Evolutionary conservation across 2,113 vertebrate genomes (phyloP).

Genomic region (Crotophaga sulcirostris): DNA sequence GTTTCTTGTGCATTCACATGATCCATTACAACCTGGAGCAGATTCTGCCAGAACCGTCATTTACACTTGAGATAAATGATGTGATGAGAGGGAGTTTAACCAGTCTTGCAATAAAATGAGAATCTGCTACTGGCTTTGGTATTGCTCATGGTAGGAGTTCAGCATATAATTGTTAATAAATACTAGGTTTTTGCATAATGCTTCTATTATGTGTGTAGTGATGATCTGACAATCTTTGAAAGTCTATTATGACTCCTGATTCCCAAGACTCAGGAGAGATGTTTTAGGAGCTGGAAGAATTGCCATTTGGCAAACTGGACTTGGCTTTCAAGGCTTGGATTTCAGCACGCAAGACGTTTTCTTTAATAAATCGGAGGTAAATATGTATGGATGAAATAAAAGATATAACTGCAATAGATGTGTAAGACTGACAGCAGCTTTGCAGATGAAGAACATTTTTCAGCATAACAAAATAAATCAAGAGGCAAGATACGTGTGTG

Average conservation of each 20-base stretch:
- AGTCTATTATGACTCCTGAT: background rate
- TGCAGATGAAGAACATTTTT: background rate
- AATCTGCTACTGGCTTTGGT: background rate
- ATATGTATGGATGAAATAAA: background rate
- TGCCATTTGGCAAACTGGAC: background rate
- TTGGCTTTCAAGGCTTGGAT: background rate
- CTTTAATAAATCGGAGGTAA: background rate
- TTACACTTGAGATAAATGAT: background rate
- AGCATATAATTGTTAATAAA: background rate
- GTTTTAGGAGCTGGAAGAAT: background rate
- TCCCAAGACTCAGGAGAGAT: background rate
- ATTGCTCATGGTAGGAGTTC: background rate
- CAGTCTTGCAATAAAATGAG: background rate
- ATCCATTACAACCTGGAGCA: background rate
- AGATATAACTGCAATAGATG: background rate
- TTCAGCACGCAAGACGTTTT: background rate
- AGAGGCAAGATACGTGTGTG: background rate
- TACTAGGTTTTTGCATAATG: background rate
- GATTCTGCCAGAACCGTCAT: background rate
- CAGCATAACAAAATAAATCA: background rate
- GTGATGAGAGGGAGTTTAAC: background rate
- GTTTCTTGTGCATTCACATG: background rate
- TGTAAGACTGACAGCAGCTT: background rate
- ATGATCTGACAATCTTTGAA: background rate
- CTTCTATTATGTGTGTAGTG: background rate